These are phyloP conservation scores for Pygmarrhopalites habei DNA, from an alignment of 1,140 invertebrate species.

Conservation along the genomic window DNA sequence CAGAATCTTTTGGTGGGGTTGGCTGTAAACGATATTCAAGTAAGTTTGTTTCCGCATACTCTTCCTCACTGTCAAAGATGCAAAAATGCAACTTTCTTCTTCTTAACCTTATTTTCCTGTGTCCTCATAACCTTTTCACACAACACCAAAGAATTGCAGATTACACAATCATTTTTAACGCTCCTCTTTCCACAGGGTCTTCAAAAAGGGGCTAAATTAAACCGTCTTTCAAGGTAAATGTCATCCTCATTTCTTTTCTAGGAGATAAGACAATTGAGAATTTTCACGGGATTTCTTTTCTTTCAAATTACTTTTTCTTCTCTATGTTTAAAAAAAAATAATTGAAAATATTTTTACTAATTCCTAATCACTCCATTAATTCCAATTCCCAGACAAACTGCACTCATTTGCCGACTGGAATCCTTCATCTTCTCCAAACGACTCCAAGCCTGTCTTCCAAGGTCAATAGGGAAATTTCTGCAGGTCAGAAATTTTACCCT, in stretches of 20 bases:
- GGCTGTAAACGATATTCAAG: slow-evolving; percentile 38
- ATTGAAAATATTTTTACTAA: no score
- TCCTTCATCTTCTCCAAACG: slow-evolving; percentile 69
- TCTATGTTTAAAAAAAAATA: no score
- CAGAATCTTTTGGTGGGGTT: slow-evolving; percentile 14
- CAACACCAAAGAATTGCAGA: neutral
- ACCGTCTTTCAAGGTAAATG: slow-evolving; percentile 68
- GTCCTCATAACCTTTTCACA: neutral
- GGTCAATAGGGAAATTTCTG: slow-evolving; percentile 54
- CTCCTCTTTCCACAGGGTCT: slow-evolving; percentile 55
- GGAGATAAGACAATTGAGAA: no score
- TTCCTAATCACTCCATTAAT: no score
- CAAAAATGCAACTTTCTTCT: neutral
- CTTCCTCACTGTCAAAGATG: no score
- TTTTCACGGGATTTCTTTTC: no score
- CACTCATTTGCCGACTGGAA: slow-evolving; percentile 69
- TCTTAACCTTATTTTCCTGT: neutral
- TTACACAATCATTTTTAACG: neutral
- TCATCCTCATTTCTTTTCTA: no score
- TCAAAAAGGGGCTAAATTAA: slow-evolving; percentile 68
- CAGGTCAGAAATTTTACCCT: no score
- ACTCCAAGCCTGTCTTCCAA: slow-evolving; percentile 55
- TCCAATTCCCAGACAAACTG: no score
- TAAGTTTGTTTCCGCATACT: neutral
- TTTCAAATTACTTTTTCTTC: no score